Evolutionary conservation across 2,113 vertebrate species (phyloP).

Genomic region (Eolophus roseicapilla): DNA sequence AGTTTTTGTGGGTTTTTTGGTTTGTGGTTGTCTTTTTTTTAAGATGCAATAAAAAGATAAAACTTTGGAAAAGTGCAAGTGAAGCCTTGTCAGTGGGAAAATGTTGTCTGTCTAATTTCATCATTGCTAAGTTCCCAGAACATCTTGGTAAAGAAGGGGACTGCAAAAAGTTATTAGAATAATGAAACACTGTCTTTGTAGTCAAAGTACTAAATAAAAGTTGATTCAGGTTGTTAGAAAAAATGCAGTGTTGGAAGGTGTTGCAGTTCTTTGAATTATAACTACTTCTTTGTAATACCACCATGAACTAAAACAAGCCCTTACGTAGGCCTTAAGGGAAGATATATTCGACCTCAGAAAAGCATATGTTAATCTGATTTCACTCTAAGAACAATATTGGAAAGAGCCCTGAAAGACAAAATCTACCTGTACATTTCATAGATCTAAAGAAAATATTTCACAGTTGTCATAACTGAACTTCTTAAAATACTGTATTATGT

Average conservation of each 20-base stretch:
- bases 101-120: not conserved
- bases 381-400: not conserved
- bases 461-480: not conserved
- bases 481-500: not conserved
- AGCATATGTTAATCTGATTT: not conserved
- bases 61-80: not conserved
- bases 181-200: not conserved
- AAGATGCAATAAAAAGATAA: not conserved
- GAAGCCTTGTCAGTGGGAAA: not conserved
- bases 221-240: not conserved
- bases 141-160: not conserved
- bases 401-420: not conserved
- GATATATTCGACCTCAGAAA: not conserved
- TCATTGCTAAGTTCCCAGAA: not conserved
- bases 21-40: not conserved
- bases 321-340: not conserved
- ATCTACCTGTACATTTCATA: not conserved
- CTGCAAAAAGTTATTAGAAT: not conserved
- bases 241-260: not conserved
- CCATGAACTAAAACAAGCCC: not conserved
- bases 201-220: not conserved
- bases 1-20: not conserved
- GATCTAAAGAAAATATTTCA: not conserved
- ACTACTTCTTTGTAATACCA: not conserved
- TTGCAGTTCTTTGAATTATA: not conserved